phyloP scores from a whole-genome alignment of 1,140 invertebrate genomes.

The Olivierus martensii region DNA sequence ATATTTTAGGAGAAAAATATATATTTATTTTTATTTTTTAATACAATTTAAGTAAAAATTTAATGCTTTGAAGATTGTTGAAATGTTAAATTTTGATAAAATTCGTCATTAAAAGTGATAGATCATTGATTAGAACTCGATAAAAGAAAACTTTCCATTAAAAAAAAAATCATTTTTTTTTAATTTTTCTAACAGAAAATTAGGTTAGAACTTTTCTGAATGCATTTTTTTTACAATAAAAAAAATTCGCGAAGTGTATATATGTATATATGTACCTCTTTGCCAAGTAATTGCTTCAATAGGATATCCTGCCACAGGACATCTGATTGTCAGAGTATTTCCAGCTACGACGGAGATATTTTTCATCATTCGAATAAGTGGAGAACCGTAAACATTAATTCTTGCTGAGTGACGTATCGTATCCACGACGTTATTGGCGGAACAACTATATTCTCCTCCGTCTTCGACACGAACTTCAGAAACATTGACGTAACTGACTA shows the following conservation, averaged over 20 bases:
- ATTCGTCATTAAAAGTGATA: too few species aligned
- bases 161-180: background rate
- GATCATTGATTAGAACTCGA: too few species aligned
- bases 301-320: slow-evolving; percentile 23
- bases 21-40: too few species aligned
- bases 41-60: too few species aligned
- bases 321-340: slow-evolving; percentile 26
- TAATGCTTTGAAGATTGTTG: too few species aligned
- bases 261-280: slow-evolving; percentile 39
- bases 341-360: slow-evolving; percentile 34
- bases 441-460: slow-evolving; percentile 80
- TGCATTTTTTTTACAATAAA: background rate
- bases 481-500: slow-evolving; percentile 89
- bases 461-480: slow-evolving; percentile 76
- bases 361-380: slow-evolving; percentile 29
- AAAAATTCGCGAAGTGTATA: background rate
- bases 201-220: background rate
- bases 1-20: too few species aligned
- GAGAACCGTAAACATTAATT: slow-evolving; percentile 56
- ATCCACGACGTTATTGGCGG: slow-evolving; percentile 63
- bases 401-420: slow-evolving; percentile 53
- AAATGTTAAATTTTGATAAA: too few species aligned
- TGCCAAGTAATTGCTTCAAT: slow-evolving; percentile 31
- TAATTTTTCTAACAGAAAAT: background rate
- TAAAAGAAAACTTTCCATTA: too few species aligned